Conservation (phyloP, 2,113 vertebrate genomes). For the Cyanoramphus novaezelandiae region DNA sequence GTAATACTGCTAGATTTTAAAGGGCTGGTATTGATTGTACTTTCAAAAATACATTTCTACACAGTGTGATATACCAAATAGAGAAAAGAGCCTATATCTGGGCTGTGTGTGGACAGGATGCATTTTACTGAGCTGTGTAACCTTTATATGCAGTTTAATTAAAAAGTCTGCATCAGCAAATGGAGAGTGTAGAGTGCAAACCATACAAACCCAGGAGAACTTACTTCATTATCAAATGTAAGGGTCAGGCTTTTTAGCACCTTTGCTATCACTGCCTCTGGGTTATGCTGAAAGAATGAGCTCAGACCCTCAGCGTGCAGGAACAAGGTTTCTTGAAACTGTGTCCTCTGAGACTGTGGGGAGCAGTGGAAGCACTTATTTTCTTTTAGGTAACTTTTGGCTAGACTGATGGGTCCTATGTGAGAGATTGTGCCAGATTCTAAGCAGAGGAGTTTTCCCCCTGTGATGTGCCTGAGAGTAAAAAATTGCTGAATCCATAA, state of each 20-base stretch:
- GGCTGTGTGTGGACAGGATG: background rate
- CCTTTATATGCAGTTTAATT: background rate
- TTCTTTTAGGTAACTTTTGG: background rate
- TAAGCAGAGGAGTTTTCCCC: background rate
- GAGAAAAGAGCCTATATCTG: background rate
- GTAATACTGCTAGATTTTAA: background rate
- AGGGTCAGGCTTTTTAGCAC: background rate
- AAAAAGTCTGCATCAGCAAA: background rate
- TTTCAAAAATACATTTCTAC: constrained; percentile 12
- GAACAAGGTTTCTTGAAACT: background rate
- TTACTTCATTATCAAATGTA: background rate
- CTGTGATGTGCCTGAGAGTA: background rate
- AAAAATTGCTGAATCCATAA: background rate
- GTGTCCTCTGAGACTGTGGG: background rate
- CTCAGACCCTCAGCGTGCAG: background rate
- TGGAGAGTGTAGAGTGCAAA: background rate
- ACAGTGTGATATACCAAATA: background rate
- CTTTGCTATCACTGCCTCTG: background rate
- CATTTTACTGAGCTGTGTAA: background rate
- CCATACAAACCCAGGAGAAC: background rate
- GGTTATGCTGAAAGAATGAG: background rate
- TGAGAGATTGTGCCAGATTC: background rate
- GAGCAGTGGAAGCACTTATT: background rate
- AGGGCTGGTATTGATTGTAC: background rate
- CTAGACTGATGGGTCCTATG: background rate